Base-by-base conservation (phyloP, 2,888 invertebrate species). In the Galeruca laticollis region DNA sequence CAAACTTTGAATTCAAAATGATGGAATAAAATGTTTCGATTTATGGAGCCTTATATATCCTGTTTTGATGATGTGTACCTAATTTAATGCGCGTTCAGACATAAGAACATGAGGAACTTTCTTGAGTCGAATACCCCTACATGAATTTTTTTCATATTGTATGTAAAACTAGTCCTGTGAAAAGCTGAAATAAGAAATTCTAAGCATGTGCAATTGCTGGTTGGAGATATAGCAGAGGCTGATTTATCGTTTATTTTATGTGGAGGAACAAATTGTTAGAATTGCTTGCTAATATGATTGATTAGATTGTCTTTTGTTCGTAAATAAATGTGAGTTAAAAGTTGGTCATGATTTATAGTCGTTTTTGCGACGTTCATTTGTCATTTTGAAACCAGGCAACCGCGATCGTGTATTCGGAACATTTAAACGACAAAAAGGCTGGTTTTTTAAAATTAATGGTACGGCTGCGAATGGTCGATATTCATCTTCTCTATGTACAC, bases 241-340 rank as follows among this genome's bases (percentile, higher is more conserved):
- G 78, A 79, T 80, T 80, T 77, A 80, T 76, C 70, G 68, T 62
- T 51, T 68, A 70, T 68, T 71, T 75, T 77, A 79, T 77, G 75
- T 65, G 75, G 74, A 75, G 78, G 78, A 80, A 80, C 79, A 79
- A 80, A 80, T 80, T 78, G 80, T 79, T 79, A 75, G 76, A 80
- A 78, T 79, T 77, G 73, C 74, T 59, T 75, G 77, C 77, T 78
- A 76, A 79, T 78, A 79, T 80, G 81, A 81, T 81, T 80, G 80
- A 80, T 81, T 79, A 77, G 75, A 69, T 69, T 70, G 71, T 76
- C 77, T 76, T 79, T 81, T 79, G 79, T 79, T 79, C 76, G 72
- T 60, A 75, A 76, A 75, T 74, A 68, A 68, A 67, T 68, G 75
- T 75, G 71, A 75, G 76, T 76, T 79, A 78, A 78, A 79, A 77